A percentile compares a stretch with the other conserved stretches of the same genome.
Evolutionary conservation across 35 echinoderm and acorn worm genomes (phyloP).

Genomic region (Acanthaster planci): DNA sequence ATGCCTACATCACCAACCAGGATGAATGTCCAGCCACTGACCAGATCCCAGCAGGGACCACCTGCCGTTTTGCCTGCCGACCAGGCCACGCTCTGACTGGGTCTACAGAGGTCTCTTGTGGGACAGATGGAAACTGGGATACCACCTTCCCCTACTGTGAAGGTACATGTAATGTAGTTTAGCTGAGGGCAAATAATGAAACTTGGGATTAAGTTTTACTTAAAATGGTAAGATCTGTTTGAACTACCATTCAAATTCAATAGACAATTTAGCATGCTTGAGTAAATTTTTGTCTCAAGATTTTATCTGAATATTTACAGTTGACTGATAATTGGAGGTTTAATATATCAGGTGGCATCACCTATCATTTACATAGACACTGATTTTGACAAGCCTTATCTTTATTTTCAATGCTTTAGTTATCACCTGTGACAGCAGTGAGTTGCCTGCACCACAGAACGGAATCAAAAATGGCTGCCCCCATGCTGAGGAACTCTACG

Average conservation of each 20-base stretch:
- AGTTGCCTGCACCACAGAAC: conserved; percentile 54
- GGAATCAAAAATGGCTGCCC: conserved; percentile 67
- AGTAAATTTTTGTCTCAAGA: too few relatives aligned
- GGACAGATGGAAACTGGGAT: conserved; percentile 34
- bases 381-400: too few relatives aligned
- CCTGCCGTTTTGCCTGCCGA: conserved; percentile 36
- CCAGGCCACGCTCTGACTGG: conserved; percentile 38
- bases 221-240: too few relatives aligned
- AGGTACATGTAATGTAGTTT: conserved; percentile 24
- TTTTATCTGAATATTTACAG: too few relatives aligned
- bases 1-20: conserved; percentile 17
- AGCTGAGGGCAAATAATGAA: too few relatives aligned
- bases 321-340: too few relatives aligned
- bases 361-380: too few relatives aligned
- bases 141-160: conserved; percentile 29
- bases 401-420: conserved; percentile 31
- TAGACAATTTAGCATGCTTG: too few relatives aligned
- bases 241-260: too few relatives aligned
- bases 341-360: too few relatives aligned
- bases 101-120: conserved; percentile 27
- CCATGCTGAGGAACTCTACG: conserved; percentile 32
- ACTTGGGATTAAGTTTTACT: too few relatives aligned
- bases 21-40: conserved; percentile 24
- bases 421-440: conserved; percentile 59
- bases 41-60: conserved; percentile 28